Base-by-base conservation (phyloP, 35 echinoderm and acorn worm species). In the Holothuria glaberrima region DNA sequence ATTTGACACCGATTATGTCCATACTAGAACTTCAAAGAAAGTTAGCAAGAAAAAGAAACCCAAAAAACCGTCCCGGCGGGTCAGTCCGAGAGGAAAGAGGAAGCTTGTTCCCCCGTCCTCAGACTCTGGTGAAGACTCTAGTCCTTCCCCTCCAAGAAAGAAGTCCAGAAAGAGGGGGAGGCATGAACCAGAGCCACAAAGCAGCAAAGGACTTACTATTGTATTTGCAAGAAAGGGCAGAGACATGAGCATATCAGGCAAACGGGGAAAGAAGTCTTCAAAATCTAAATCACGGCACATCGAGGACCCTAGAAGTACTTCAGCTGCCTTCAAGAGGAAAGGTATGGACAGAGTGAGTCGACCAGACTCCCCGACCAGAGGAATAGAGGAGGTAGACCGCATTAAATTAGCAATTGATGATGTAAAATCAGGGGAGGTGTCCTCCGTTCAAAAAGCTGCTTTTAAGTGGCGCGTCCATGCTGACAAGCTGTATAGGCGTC, bases 401-500 rank as follows among this genome's bases (percentile, higher is more conserved):
- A 91, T 91, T 30, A 91, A 91, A 72, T 29, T 35, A 27, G 90
- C 90, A 31, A 84, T 91, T 48, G 82, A 86, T 7, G 90, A 91
- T 35, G 46, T 91, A 0, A 64, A 35, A n/a, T 70, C 30, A 12
- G 90, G 90, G 10, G 76, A 58, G 48, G 80, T 86, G 3, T 30
- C 46, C 1, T 88, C 71, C 29, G 83, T 88, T 22, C 59, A 65
- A 26, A 88, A 88, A 48, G 91, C 91, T 44, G 91, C 91, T 6
- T 79, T 70, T 38, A 88, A 92, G 30, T 92, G 91, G 91, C 70
- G 91, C 22, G 57, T 92, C 33, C 82, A 92, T 54, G 71, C 83
- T 16, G 82, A 75, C 27, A 92, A 87, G 59, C 58, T 92, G 52
- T 88, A 88, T 58, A 59, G 86, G 16, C 65, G 91, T 24, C 50